These are phyloP conservation scores for Tadarida brasiliensis DNA, from an alignment of 2,797 vertebrate species.

Conservation along the genomic window DNA sequence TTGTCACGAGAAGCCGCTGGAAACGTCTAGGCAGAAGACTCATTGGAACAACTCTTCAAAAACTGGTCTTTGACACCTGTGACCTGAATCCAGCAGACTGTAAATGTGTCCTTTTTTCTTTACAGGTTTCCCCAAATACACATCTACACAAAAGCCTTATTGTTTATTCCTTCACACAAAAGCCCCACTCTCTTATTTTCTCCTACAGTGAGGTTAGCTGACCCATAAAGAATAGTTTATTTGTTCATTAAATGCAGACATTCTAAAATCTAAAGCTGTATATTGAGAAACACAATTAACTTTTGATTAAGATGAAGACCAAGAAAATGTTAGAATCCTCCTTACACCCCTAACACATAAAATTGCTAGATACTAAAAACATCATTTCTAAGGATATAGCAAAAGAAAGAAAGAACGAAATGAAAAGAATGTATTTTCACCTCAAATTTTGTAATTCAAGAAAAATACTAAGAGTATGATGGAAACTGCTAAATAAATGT, in stretches of 20 bases:
- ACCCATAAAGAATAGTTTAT: conserved; percentile 5
- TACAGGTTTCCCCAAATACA: neutral
- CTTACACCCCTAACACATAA: neutral
- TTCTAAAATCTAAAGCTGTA: neutral
- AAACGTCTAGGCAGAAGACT: neutral
- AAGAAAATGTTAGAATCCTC: neutral
- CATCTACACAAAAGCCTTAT: neutral
- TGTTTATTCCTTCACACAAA: neutral
- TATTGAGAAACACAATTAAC: conserved; percentile 39
- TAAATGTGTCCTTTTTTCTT: neutral
- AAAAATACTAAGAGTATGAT: neutral
- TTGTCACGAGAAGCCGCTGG: neutral
- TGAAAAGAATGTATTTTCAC: neutral
- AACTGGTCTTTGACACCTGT: neutral
- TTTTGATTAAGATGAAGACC: neutral
- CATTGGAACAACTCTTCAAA: neutral
- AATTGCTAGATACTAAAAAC: neutral
- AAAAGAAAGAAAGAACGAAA: neutral
- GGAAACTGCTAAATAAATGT: neutral
- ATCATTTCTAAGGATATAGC: neutral
- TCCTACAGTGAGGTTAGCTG: neutral
- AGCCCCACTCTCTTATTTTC: neutral
- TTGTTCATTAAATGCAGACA: conserved; percentile 1
- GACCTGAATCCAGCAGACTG: neutral
- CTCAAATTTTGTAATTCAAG: neutral